These are phyloP conservation scores for Creontiades dilutus DNA, from an alignment of 2,888 invertebrate genomes.

Conservation along the genomic window DNA sequence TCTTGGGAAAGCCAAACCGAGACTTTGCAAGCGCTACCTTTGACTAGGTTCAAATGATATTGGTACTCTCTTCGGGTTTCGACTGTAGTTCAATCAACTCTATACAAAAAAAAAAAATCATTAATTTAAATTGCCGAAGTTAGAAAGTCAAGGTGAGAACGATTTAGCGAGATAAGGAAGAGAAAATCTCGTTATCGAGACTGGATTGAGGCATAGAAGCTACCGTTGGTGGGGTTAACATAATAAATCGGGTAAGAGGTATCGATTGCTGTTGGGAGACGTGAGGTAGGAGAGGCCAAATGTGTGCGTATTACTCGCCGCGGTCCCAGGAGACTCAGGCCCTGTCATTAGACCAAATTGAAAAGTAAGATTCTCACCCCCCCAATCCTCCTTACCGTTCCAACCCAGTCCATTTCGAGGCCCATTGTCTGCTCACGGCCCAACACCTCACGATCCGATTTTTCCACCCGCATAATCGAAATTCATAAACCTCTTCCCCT, in stretches of 20 bases:
- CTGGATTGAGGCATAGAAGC: neutral
- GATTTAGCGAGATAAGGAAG: neutral
- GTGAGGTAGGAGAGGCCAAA: conserved; percentile 44
- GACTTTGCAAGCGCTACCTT: no score
- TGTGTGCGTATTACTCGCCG: conserved; percentile 47
- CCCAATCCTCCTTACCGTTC: neutral
- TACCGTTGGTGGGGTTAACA: conserved; percentile 17
- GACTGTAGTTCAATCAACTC: no score
- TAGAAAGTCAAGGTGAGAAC: no score
- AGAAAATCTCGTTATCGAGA: neutral
- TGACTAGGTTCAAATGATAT: no score
- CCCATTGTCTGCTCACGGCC: conserved; percentile 53
- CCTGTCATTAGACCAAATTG: conserved; percentile 63
- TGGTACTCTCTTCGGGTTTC: no score
- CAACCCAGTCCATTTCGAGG: neutral
- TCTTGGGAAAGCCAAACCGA: no score
- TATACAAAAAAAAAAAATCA: no score
- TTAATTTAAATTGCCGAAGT: no score
- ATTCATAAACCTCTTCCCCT: conserved; percentile 34
- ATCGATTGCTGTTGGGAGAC: conserved; percentile 31
- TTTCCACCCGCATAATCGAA: conserved; percentile 51
- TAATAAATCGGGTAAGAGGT: conserved; percentile 43
- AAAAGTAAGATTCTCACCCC: conserved; percentile 60
- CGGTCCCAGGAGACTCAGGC: conserved; percentile 27
- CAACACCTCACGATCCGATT: conserved; percentile 49